Evolutionary conservation across 2,888 invertebrate species (phyloP), one percentile per base, ranked within the genome.

Genomic region (Mimumesa dahlbomi): DNA sequence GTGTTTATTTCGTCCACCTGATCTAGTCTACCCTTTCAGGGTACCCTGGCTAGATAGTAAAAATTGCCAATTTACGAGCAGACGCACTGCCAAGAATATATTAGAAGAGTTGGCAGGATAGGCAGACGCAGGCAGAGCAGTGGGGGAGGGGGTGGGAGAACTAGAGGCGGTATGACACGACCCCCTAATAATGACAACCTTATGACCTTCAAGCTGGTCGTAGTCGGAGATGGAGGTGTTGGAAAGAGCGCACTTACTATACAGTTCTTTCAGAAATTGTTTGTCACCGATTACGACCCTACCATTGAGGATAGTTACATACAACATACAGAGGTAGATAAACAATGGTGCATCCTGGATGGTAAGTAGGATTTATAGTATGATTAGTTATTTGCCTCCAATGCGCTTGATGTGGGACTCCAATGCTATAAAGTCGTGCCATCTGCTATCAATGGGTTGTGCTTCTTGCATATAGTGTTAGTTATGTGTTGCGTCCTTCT

Each of bases 181-280:
- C 94, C 94, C 78, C 94, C 94, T 48, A 94, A 93, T 86, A 89
- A 89, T 86, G 94, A 94, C 83, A 94, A 94, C 87, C 90, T 94
- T 82, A 93, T 94, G 73, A 93, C 93, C 71, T 96, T 96, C 87
- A 97, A 97, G 89, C 89, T 97, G 86, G 97, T 97, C 71, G 97
- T 98, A 73, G 97, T 97, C 16, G 97, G 97, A 3, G 97, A 97
- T 90, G 98, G 97, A 74, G 97, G 97, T 77, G 97, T 98, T 59
- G 97, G 97, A 74, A 98, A 98, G 91, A 96, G 96, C 84, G 97
- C 97, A n/a, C 93, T 98, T 83, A 98, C 98, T n/a, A 97, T 97
- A 87, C 96, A 98, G 91, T 96, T 97, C 91, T 97, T 98, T 90
- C 97, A 98, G 90, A 97, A 97, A 89, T 92, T 97, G 85, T 98